These are phyloP conservation scores for Cataglyphis rosenhaueri DNA, from an alignment of 2,888 invertebrate genomes.

Conservation along the genomic window DNA sequence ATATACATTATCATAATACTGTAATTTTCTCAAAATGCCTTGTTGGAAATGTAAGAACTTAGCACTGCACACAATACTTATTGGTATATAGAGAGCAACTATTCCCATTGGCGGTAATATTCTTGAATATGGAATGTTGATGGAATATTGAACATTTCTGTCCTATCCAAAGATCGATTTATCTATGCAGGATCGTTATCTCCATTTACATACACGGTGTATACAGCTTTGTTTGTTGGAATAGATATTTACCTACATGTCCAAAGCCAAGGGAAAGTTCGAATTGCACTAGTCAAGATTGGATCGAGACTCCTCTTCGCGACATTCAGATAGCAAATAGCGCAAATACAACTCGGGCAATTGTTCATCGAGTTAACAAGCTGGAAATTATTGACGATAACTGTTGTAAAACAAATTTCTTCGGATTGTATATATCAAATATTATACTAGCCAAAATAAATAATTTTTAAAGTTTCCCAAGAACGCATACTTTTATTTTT, in stretches of 20 bases:
- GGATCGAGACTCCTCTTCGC: conserved; percentile 45
- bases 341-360: conserved; percentile 20
- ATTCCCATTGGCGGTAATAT: not conserved
- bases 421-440: not conserved
- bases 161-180: not conserved
- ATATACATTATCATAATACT: not conserved
- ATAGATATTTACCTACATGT: conserved; percentile 58
- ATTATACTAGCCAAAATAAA: not conserved
- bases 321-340: conserved; percentile 51
- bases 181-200: conserved; percentile 40
- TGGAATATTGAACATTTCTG: conserved; percentile 9
- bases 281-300: conserved; percentile 64
- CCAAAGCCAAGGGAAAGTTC: conserved; percentile 54
- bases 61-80: not conserved
- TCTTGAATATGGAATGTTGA: not conserved
- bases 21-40: not conserved
- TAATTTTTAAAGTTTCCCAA: no score
- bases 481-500: no score
- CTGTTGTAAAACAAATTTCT: conserved; percentile 1
- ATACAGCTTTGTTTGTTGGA: conserved; percentile 55
- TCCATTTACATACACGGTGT: conserved; percentile 44
- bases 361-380: conserved; percentile 11
- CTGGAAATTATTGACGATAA: conserved; percentile 27
- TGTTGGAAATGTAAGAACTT: not conserved
- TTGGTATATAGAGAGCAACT: not conserved